Evolutionary conservation across 2,797 vertebrate genomes (phyloP), one percentile per base, ranked within the genome.

Genomic region (Brachyalestes nurse): DNA sequence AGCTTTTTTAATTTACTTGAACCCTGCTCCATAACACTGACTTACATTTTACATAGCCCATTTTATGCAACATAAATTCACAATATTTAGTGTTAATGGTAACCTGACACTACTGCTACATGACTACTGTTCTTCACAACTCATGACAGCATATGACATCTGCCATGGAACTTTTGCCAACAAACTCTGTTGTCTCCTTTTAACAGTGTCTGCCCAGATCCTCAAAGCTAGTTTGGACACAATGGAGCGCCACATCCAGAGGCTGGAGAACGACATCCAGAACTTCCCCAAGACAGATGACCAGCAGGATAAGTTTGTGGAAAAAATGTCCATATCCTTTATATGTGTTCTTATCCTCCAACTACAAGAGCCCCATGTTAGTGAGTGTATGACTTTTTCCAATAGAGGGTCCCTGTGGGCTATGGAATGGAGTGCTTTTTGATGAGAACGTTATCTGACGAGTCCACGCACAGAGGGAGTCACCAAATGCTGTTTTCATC

Each of bases 251-350:
- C 97, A 98, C 25, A 97, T 99, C 62, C 88, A 96, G 90, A 89
- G 93, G 60, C 93, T 99, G 6, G 97, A 99, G 91, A 95, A 90
- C 5, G 96, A 98, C 90, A 96, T 99, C 19, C 80, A 94, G 89
- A 97, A 96, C 77, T 99, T 99, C 87, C 95, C 97, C 0, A 94
- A 97, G 89, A 93, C 87, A 2, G 94, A 97, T 4, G 96, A 97
- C 81, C 87, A 87, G 0, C 94, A 93, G 62, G 98, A 99, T 91
- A 98, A 97, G 93, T 99, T 99, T 93, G 96, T 99, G 61, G 95
- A 96, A 88, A 99, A 98, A 90, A 96, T 99, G 97, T 95, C 88
- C 1, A 99, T 99, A 99, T 99, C 98, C 98, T 99, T 95, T 38
- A 57, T 84, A 75, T 77, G 19, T 4, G 49, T 21, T 66, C 40